phyloP scores from a whole-genome alignment of 2,888 invertebrate species.

The Mythimna ferrago region DNA sequence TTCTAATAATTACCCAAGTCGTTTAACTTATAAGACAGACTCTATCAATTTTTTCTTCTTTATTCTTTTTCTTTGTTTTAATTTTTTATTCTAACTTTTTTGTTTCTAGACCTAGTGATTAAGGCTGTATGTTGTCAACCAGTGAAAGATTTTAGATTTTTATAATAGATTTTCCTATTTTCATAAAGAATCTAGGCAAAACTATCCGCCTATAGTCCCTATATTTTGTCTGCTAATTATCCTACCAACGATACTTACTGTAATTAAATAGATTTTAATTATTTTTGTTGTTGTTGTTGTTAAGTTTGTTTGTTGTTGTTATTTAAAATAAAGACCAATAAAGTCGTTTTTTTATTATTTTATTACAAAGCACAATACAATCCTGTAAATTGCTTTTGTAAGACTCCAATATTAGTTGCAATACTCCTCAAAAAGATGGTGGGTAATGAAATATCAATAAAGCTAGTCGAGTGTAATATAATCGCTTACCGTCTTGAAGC shows the following conservation, averaged over 20 bases:
- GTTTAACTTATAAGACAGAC: no score
- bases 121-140: not conserved
- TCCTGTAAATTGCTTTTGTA: not conserved
- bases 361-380: not conserved
- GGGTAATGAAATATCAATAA: no score
- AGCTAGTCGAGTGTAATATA: no score
- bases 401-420: no score
- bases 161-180: not conserved
- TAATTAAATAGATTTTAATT: slow-evolving; percentile 1
- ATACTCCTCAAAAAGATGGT: no score
- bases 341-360: slow-evolving; percentile 16
- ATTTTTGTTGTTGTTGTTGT: slow-evolving; percentile 1
- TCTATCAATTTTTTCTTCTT: no score
- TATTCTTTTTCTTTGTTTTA: no score
- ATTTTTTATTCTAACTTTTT: not conserved
- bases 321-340: slow-evolving; percentile 33
- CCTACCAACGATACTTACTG: slow-evolving; percentile 32
- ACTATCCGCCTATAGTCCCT: not conserved
- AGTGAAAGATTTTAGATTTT: not conserved
- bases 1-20: no score
- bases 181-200: not conserved
- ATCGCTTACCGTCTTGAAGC: no score
- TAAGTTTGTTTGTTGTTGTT: slow-evolving; percentile 17
- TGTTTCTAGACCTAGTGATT: not conserved
- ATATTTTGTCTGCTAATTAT: slow-evolving; percentile 7